Evolutionary conservation across 2,113 vertebrate species (phyloP), one percentile per base, ranked within the genome.

Genomic region (Tenebrosternarchus preto): DNA sequence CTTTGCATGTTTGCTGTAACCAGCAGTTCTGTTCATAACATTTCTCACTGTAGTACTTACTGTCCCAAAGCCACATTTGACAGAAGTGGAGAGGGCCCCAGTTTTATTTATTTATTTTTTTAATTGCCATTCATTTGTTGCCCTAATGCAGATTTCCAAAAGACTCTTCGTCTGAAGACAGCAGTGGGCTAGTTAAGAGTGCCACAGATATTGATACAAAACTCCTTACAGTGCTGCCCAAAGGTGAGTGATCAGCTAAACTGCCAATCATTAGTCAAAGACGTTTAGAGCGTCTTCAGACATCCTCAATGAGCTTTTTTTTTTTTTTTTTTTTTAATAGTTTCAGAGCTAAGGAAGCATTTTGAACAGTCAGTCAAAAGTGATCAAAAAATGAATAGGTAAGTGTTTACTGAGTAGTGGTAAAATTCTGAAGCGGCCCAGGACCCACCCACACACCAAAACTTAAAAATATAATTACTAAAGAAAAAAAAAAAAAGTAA

Each of bases 311-410:
- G 1, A 33, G 29, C n/a, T 43, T 20, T 31, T 29, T 72, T 4
- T 59, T n/a, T 76, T 75, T 20, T 60, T 46, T n/a, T n/a, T n/a
- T n/a, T n/a, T n/a, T n/a, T n/a, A n/a, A n/a, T 33, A 98, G 97
- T 99, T 93, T 96, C 96, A 94, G 97, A 98, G 89, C 92, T 98
- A 88, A 97, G 95, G 92, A 96, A 96, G 90, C 90, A 95, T 84
- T 99, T 99, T 92, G 96, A 99, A 89, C 92, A 90, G 87, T 86
- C 88, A 60, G 87, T 82, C 80, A 89, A 83, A 81, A 89, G 92
- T 74, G 85, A 93, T 86, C 91, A 92, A 82, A 92, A 93, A 88
- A 99, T 99, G 96, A 99, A 98, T 93, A 97, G 97, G 97, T 99
- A 93, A 43, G 57, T 50, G 8, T 76, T 22, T n/a, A n/a, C 29